Conservation (phyloP, 2,113 vertebrate species). For the Hyperoodon ampullatus region DNA sequence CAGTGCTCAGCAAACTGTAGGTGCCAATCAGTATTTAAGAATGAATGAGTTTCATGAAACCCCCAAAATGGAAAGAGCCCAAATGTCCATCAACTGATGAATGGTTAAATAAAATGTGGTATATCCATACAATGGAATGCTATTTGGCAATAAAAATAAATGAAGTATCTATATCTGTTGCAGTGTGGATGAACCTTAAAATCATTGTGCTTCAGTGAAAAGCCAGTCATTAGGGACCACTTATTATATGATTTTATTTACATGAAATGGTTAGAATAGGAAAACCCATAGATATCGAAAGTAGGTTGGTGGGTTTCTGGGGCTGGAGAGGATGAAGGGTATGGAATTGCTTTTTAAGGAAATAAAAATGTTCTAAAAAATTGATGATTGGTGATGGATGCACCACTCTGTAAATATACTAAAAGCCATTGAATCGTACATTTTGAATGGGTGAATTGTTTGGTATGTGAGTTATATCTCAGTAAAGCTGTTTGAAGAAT, state of each 20-base stretch:
- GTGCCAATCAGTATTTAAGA: background rate
- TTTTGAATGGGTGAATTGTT: background rate
- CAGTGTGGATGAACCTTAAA: background rate
- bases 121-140: background rate
- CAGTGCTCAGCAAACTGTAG: background rate
- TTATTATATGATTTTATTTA: background rate
- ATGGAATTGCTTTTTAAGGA: background rate
- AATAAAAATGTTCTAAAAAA: background rate
- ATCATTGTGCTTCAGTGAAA: background rate
- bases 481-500: background rate
- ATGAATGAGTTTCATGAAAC: background rate
- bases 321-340: background rate
- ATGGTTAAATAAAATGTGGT: background rate
- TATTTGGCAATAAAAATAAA: background rate
- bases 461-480: background rate
- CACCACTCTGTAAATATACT: background rate
- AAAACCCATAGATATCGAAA: background rate
- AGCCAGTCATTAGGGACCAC: background rate
- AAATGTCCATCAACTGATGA: background rate
- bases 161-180: too few relatives aligned
- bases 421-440: background rate
- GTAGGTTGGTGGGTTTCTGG: background rate
- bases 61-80: background rate
- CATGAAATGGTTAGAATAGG: background rate
- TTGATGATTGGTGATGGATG: background rate